These are phyloP conservation scores for Pocillopora damicornis DNA, from an alignment of 64 coral and sea anemone species.

Conservation along the genomic window DNA sequence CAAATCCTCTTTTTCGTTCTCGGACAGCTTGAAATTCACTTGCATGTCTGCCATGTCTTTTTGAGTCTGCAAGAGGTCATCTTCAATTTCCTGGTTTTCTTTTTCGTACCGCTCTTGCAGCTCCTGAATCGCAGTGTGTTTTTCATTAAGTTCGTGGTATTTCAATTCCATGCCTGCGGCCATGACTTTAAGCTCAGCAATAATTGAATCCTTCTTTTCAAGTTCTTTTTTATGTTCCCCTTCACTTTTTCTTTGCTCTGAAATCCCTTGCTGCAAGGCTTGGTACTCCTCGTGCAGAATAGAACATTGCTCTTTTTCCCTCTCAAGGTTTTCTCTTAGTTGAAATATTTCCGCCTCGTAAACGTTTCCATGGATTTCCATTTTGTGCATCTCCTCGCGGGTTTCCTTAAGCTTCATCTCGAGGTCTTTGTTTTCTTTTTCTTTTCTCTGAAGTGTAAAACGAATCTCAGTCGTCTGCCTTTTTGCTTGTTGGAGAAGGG, in stretches of 20 bases:
- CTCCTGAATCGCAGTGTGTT: background rate
- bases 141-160: slow-evolving; percentile 26
- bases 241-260: background rate
- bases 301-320: background rate
- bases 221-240: slow-evolving; percentile 1
- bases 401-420: slow-evolving; percentile 33
- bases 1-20: slow-evolving; percentile 6
- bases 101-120: background rate
- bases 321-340: background rate
- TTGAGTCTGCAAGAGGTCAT: slow-evolving; percentile 27
- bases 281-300: background rate
- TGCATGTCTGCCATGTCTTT: slow-evolving; percentile 33
- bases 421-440: slow-evolving; percentile 17
- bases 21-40: background rate
- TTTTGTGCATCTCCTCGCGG: slow-evolving; percentile 17
- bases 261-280: background rate
- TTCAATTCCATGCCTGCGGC: slow-evolving; percentile 23
- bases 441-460: slow-evolving; percentile 24
- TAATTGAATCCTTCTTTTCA: background rate
- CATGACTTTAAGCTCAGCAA: slow-evolving; percentile 28
- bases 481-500: slow-evolving; percentile 23
- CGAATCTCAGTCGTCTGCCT: slow-evolving; percentile 15
- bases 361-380: slow-evolving; percentile 17
- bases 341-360: background rate
- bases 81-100: slow-evolving; percentile 23